Evolutionary conservation across 2,888 invertebrate species (phyloP), one percentile per base, ranked within the genome.

Genomic region (Cremastinae sp.): DNA sequence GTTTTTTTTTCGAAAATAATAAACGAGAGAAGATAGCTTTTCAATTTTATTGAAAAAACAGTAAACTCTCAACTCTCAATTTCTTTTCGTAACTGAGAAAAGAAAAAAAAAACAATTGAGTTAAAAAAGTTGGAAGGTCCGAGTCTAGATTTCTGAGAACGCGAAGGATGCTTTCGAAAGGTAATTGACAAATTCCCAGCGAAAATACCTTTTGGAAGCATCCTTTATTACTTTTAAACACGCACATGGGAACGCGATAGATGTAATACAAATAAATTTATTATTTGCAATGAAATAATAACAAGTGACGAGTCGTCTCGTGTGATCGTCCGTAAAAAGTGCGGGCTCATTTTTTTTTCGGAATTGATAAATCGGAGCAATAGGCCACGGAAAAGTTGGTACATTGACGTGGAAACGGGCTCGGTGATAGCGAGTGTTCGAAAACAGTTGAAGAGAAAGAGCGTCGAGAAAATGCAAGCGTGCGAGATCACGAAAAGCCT

Each of bases 91-190:
- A 28, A 49, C 62, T 51, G 43, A 71, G 58, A 51, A 28, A 65
- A 61, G 65, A 54, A 72, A 75, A n/a, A n/a, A n/a, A n/a, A n/a
- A n/a, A n/a, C n/a, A n/a, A n/a, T n/a, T n/a, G n/a, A n/a, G 28
- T 3, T 3, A 28, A 28, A 28, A 28, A 28, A 28, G 2, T 28
- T 28, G 2, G 28, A 28, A 28, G 2, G 28, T 28, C 28, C 28
- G 5, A 73, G 34, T 70, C 75, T 72, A 69, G 53, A 65, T 70
- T 41, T 76, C 65, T 62, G 53, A 54, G 79, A 76, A 64, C 76
- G 69, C 43, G 69, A 73, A 76, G 87, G 88, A 88, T 89, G 89
- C 88, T 89, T 89, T 89, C 88, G 88, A 89, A 89, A 89, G 89
- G 88, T 87, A 87, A 84, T 82, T 82, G 66, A 82, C 69, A 81